Percentiles rank a stretch among this genome's conserved stretches.
Conservation (phyloP, 2,113 vertebrate species). For the Emydocephalus ijimae region DNA sequence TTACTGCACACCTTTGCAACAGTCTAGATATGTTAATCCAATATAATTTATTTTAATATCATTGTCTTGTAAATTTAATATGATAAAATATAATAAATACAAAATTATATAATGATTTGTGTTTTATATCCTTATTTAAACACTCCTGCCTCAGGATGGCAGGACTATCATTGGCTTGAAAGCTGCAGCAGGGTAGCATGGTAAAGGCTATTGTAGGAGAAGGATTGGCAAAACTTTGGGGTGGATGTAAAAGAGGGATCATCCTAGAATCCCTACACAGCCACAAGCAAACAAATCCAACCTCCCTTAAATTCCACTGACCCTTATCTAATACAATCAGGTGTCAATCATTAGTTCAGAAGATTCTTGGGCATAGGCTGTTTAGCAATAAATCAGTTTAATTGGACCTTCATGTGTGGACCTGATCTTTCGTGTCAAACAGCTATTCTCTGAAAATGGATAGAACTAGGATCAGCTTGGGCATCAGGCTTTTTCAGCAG, state of each 20-base stretch:
- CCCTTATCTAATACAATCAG: not conserved
- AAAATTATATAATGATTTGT: not conserved
- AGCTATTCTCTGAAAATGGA: not conserved
- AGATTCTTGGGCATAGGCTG: not conserved
- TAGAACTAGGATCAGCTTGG: not conserved
- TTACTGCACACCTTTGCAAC: not conserved
- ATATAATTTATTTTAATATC: not conserved
- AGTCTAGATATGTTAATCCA: not conserved
- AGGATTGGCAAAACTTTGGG: not conserved
- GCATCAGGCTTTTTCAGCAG: not conserved
- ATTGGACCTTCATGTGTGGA: no score
- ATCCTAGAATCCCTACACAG: not conserved
- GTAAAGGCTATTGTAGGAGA: not conserved
- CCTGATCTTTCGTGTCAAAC: no score
- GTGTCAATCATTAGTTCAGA: not conserved
- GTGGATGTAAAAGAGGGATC: not conserved
- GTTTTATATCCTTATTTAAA: not conserved
- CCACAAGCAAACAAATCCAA: not conserved
- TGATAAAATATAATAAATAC: not conserved
- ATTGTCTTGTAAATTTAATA: not conserved
- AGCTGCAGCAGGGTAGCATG: not conserved
- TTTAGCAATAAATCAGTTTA: not conserved
- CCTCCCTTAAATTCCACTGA: not conserved
- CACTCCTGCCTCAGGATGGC: not conserved
- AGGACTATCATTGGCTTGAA: not conserved